These are phyloP conservation scores for Drosophila nebulosa DNA, from an alignment of 1,140 invertebrate genomes.

Conservation along the genomic window DNA sequence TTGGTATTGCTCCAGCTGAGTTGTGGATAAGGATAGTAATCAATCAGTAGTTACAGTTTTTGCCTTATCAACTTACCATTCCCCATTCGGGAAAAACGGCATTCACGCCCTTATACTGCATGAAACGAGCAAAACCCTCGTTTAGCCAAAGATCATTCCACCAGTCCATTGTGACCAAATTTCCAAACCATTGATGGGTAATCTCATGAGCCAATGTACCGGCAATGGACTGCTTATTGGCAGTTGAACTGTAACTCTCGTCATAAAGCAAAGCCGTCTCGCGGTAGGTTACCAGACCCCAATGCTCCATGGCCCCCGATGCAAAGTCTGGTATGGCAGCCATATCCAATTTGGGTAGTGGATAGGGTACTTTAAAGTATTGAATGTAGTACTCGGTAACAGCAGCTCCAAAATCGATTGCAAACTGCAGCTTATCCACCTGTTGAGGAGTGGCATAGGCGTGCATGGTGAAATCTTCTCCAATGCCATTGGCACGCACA, in stretches of 20 bases:
- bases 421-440: constrained; percentile 89
- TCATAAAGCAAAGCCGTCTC: constrained; percentile 92
- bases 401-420: constrained; percentile 88
- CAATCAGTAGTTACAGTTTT: background rate
- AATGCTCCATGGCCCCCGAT: constrained; percentile 97
- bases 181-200: constrained; percentile 96
- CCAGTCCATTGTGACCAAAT: constrained; percentile 94
- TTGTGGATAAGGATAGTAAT: constrained; percentile 58
- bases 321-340: constrained; percentile 96
- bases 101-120: constrained; percentile 90
- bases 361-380: constrained; percentile 93
- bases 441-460: constrained; percentile 89
- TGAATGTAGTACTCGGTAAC: constrained; percentile 93
- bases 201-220: constrained; percentile 93
- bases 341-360: constrained; percentile 94
- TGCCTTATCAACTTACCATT: constrained; percentile 84
- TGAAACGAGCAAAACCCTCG: constrained; percentile 94
- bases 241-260: constrained; percentile 85
- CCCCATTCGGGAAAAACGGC: constrained; percentile 90
- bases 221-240: constrained; percentile 89
- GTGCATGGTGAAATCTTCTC: constrained; percentile 84
- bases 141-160: constrained; percentile 97
- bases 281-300: constrained; percentile 92
- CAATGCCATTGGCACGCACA: constrained; percentile 83
- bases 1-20: constrained; percentile 87